Percentiles rank a stretch among this genome's conserved stretches.
Evolutionary conservation across 1,140 invertebrate species (phyloP).

Genomic region (Diorhabda carinulata): DNA sequence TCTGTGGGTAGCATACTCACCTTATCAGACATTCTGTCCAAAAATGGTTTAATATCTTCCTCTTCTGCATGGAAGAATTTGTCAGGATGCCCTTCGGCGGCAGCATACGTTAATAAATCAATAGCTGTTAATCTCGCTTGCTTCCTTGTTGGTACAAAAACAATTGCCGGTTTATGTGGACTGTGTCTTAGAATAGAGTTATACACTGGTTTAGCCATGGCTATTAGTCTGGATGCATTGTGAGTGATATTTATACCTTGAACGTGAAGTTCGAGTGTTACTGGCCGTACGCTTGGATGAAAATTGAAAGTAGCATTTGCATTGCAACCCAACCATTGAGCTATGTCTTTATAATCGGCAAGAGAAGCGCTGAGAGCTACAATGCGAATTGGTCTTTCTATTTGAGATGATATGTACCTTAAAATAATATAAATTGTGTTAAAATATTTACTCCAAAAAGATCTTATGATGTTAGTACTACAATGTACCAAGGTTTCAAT

Average conservation of each 20-base stretch:
- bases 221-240: conserved; percentile 89
- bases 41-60: conserved; percentile 81
- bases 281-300: conserved; percentile 93
- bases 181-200: conserved; percentile 88
- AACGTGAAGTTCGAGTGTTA: conserved; percentile 93
- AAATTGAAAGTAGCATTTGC: conserved; percentile 96
- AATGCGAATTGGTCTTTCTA: conserved; percentile 90
- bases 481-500: no score
- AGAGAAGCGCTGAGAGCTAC: conserved; percentile 93
- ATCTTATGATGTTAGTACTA: no score
- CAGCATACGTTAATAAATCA: conserved; percentile 89
- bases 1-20: conserved; percentile 37
- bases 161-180: conserved; percentile 82
- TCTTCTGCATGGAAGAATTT: conserved; percentile 87
- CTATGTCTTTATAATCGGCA: conserved; percentile 91
- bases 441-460: background rate
- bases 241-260: conserved; percentile 98
- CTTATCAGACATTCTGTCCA: conserved; percentile 84
- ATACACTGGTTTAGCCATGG: conserved; percentile 97
- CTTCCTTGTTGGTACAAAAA: conserved; percentile 95
- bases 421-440: conserved; percentile 9
- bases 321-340: conserved; percentile 94
- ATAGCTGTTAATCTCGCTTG: conserved; percentile 92
- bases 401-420: conserved; percentile 90
- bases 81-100: conserved; percentile 78